These are phyloP conservation scores for Koerneria pararmatus DNA, from an alignment of 2,888 invertebrate species.

Conservation along the genomic window DNA sequence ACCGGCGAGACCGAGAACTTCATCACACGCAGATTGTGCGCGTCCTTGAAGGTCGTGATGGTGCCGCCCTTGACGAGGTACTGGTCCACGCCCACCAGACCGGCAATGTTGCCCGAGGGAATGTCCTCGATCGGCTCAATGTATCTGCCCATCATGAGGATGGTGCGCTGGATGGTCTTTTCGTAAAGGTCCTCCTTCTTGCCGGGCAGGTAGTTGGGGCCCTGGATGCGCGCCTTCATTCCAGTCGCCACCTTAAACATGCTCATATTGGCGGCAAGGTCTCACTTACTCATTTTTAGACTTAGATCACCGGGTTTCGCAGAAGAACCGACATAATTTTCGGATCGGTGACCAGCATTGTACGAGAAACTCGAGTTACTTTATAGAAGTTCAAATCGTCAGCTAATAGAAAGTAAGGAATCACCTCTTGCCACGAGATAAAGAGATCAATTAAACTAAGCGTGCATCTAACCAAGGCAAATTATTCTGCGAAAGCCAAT, in stretches of 20 bases:
- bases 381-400: too few relatives aligned
- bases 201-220: constrained; percentile 93
- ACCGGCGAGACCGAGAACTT: constrained; percentile 99
- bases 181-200: constrained; percentile 98
- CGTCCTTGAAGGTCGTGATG: constrained; percentile 95
- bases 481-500: not conserved
- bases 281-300: too few relatives aligned
- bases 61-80: constrained; percentile 99
- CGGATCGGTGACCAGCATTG: too few relatives aligned
- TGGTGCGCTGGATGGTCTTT: constrained; percentile 96
- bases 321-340: too few relatives aligned
- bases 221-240: constrained; percentile 86
- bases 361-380: too few relatives aligned
- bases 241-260: constrained; percentile 60
- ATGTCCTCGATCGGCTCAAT: constrained; percentile 99
- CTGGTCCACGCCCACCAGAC: constrained; percentile 98
- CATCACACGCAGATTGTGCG: constrained; percentile 99
- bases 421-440: too few relatives aligned
- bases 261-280: not conserved
- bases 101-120: constrained; percentile 98
- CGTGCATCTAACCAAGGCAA: too few relatives aligned
- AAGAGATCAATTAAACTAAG: too few relatives aligned
- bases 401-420: too few relatives aligned
- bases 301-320: too few relatives aligned
- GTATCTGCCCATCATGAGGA: constrained; percentile 99